Evolutionary conservation across 2,113 vertebrate genomes (phyloP), one percentile per base, ranked within the genome.

Genomic region (Amblyopsis rosae): DNA sequence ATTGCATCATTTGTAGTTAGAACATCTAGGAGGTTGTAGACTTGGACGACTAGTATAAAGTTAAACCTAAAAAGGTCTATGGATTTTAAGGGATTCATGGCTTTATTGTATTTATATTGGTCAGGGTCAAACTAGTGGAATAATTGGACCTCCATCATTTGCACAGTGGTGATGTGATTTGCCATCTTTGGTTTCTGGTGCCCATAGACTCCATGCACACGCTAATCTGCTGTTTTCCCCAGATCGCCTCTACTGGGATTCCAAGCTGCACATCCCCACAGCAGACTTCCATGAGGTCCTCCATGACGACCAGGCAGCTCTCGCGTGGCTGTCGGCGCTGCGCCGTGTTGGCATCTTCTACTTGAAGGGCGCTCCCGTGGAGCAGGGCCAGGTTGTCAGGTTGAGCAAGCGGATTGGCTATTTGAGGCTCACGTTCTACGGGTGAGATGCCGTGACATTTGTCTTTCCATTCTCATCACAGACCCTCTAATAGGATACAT

Each of bases 351-450:
- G 97, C 77, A 90, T 99, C 0, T 94, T 95, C 13, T 86, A 95
- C 53, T 89, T 98, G 64, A 94, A 91, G 11, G 95, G 96, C 80
- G 96, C 96, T 59, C 90, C 95, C 0, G 2, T 74, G 7, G 91
- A 90, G 65, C 84, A 78, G 48, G 97, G 97, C 78, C 95, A 97
- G 66, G 46, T 98, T 78, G 69, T 91, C 59, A 89, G 92, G 69
- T 93, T 98, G 15, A 93, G 93, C 48, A 86, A 94, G 79, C 93
- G 96, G 77, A 94, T 98, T 50, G 97, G 98, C 35, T 98, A 96
- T 71, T 92, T 96, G 48, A 87, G 94, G 46, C 91, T 97, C 66
- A 98, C 97, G 1, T 99, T 98, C 89, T 98, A 98, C 48, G 97
- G 96, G 96, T 98, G 82, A 94, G 93, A 69, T 64, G 16, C 50